Conservation (phyloP, 2,113 vertebrate genomes). For the Thamnophis sirtalis region DNA sequence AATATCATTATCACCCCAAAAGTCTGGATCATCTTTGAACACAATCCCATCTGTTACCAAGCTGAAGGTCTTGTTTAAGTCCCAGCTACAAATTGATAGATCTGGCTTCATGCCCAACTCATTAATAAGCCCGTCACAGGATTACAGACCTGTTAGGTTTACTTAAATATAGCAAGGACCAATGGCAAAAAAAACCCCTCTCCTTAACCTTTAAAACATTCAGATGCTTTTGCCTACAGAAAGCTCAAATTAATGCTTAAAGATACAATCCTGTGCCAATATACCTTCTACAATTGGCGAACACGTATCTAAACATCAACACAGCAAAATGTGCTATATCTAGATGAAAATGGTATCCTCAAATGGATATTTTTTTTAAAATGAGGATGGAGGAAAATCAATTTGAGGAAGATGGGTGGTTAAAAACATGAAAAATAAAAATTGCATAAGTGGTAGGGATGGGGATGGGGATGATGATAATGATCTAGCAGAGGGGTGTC, state of each 20-base stretch:
- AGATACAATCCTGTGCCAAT: not conserved
- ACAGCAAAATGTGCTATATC: not conserved
- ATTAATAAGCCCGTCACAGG: not conserved
- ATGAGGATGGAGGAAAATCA: not conserved
- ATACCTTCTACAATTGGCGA: not conserved
- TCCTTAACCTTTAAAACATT: not conserved
- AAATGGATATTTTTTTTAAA: not conserved
- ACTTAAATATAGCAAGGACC: not conserved
- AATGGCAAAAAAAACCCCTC: not conserved
- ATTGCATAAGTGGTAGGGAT: not conserved
- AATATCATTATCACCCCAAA: not conserved
- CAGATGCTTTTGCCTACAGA: not conserved
- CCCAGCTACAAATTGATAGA: not conserved
- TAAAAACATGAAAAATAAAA: not conserved
- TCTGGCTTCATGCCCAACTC: constrained; percentile 13
- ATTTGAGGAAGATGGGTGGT: not conserved
- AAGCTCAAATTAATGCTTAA: not conserved
- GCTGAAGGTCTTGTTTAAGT: constrained; percentile 22
- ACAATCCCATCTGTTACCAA: constrained; percentile 22
- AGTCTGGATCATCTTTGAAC: not conserved
- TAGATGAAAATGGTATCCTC: not conserved
- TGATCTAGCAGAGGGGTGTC: too few species aligned
- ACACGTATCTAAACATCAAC: not conserved
- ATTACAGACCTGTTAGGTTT: not conserved
- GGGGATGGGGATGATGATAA: not conserved